Evolutionary conservation across 2,113 vertebrate species (phyloP), one percentile per base, ranked within the genome.

Genomic region (Corydoras maculifer): DNA sequence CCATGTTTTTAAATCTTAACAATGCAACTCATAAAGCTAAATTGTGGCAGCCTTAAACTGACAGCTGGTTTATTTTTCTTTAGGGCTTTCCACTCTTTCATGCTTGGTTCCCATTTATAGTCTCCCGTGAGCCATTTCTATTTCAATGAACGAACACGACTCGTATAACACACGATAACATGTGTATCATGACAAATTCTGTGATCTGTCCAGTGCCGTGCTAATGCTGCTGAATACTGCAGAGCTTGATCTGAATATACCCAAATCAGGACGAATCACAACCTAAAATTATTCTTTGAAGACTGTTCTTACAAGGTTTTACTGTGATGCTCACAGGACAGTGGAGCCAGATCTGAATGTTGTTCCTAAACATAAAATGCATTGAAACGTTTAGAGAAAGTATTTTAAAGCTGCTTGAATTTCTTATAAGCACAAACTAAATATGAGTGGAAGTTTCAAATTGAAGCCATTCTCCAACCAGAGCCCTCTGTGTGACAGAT

Each of bases 1-100:
- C 75, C 70, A 78, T 72, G 73, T 79, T 81, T 77, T 73, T 75
- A 72, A 82, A 83, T 74, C 72, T 65, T 79, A 76, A 81, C 79
- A 82, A 82, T 82, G 64, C 68, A 48, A 58, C 66, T 69, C 32
- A 59, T 74, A 74, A 72, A 71, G 75, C 10, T 3, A 51, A 65
- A 77, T 73, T 54, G 54, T 66, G 54, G 15, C 69, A 68, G 73
- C 25, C 69, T 69, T 58, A 74, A 51, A 48, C 43, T 61, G 35
- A 8, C 69, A 55, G 11, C 15, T 51, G 53, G 77, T 68, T 63
- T 49, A 7, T 69, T 29, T 60, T 65, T 15, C 50, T 65, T 66
- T 31, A 43, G 48, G 60, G n/a, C 29, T 70, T 35, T 55, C 49
- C 49, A 55, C 30, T 30, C 15, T 62, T 32, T 12, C 18, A 68